Evolutionary conservation across 2,113 vertebrate genomes (phyloP), one percentile per base, ranked within the genome.

Genomic region (Pyrgilauda ruficollis): DNA sequence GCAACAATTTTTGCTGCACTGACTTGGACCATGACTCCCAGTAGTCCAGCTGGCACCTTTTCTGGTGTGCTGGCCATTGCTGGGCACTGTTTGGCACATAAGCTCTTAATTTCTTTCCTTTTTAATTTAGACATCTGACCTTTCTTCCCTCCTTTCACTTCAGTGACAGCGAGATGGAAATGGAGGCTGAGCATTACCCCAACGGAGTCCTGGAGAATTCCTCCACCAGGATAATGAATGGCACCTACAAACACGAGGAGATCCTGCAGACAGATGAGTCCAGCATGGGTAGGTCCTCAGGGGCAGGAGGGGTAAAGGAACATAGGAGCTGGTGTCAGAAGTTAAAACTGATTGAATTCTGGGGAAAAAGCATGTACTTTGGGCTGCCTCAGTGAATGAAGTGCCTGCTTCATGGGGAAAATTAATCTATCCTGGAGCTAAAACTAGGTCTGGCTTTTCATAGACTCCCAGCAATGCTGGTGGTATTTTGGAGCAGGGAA

Each of bases 161-260:
- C 93, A 99, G 99, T 83, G 99, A 99, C 97, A 99, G 99, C 10
- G 99, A 99, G 97, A 99, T 99, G 99, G 99, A 99, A 97, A 99
- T 99, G 66, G 99, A 99, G 81, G 98, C 98, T 19, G 99, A 99
- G 85, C 99, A 99, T 96, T 99, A 99, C 81, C 99, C 98, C 93
- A 99, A 99, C 0, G 99, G 99, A 31, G 98, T 99, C 49, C 96
- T 99, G 15, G 99, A 99, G 89, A 98, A 98, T 90, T 98, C 99
- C 47, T 98, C 99, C 33, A 98, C 98, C 10, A 98, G 98, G 79
- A 99, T 99, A 77, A 98, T 99, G 98, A 99, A 99, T 43, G 99
- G 99, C 87, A 99, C 99, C 80, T 99, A 99, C 97, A 99, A 99
- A 94, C 99, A 99, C 1, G 99, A 99, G 94, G 99, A 99, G 88